Evolutionary conservation across 2,888 invertebrate genomes (phyloP), one percentile per base, ranked within the genome.

Genomic region (Pandemis cinnamomeana): DNA sequence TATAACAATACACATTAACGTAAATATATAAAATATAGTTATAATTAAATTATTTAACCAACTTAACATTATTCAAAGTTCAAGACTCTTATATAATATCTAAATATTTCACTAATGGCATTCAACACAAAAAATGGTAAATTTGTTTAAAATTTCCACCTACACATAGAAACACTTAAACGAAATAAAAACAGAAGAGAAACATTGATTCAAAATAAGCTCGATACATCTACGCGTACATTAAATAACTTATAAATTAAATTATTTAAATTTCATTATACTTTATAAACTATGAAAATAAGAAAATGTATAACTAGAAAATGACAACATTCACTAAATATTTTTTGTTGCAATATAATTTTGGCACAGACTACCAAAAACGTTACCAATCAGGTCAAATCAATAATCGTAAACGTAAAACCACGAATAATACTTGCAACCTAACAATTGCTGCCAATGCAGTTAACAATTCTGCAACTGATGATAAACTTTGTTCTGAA

Each of bases 351-450:
- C 74, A 78, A 79, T 79, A 79, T 78, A 77, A 82, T 86, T 89
- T 91, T 91, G 91, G 91, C 91, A 91, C 90, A 79, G 81, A 80
- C 85, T 72, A 87, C 89, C 89, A 89, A 89, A 88, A 82, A 72
- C 7, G 7, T 72, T 51, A 51, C 36, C 8, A 7, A 53, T 27
- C 44, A 36, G 27, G 55, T 15, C 10, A 8, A 46, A 11, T 46
- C 11, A 11, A 46, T 11, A 46, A 46, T 11, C n/a, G 51, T 15
- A 55, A 7, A 55, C 51, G n/a, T 48, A 51, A 51, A n/a, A 51
- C 51, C 5, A 48, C 11, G 11, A 48, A 48, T 44, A 44, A 44
- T 44, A 44, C 4, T 44, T 44, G 44, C 44, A 1, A 44, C 8
- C 7, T 51, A 5, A 6, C 13, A 51, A 51, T 11, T n/a, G 13